Conservation (phyloP, 1,140 invertebrate species). For the Lanistes nyassanus region DNA sequence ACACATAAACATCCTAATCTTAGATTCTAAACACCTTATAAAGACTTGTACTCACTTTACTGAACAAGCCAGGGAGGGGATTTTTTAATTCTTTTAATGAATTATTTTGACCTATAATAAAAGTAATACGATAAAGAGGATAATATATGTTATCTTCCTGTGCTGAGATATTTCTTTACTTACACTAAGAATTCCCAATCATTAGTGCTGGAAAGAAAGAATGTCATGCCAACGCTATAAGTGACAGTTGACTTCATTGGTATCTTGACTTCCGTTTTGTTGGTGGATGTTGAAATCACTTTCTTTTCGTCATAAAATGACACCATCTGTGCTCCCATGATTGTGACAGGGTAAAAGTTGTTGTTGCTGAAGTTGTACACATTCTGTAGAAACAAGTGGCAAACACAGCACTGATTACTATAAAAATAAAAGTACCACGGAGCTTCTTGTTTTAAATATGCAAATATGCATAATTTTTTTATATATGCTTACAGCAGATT, state of each 20-base stretch:
- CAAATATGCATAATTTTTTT: too few relatives aligned
- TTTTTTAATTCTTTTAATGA: too few relatives aligned
- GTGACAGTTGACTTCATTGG: conserved; percentile 21
- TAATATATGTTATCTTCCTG: neutral
- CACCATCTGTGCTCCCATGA: conserved; percentile 34
- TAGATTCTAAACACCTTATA: too few relatives aligned
- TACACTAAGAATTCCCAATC: conserved; percentile 39
- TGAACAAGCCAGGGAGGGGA: too few relatives aligned
- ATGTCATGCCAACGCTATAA: conserved; percentile 29
- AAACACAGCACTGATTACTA: conserved; percentile 28
- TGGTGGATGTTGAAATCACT: conserved; percentile 30
- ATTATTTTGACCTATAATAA: too few relatives aligned
- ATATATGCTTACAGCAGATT: too few relatives aligned
- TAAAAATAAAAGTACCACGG: neutral
- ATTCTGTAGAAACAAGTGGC: conserved; percentile 48
- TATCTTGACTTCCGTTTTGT: conserved; percentile 26
- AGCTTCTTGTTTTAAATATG: too few relatives aligned
- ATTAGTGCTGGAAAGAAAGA: conserved; percentile 36
- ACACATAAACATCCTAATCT: too few relatives aligned
- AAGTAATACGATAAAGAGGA: neutral
- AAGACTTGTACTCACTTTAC: too few relatives aligned
- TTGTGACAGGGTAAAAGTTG: conserved; percentile 47
- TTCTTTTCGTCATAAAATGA: conserved; percentile 44
- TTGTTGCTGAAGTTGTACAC: conserved; percentile 46
- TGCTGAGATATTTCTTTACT: conserved; percentile 17